Base-by-base conservation (phyloP, 2,113 vertebrate genomes). In the Scalopus aquaticus region DNA sequence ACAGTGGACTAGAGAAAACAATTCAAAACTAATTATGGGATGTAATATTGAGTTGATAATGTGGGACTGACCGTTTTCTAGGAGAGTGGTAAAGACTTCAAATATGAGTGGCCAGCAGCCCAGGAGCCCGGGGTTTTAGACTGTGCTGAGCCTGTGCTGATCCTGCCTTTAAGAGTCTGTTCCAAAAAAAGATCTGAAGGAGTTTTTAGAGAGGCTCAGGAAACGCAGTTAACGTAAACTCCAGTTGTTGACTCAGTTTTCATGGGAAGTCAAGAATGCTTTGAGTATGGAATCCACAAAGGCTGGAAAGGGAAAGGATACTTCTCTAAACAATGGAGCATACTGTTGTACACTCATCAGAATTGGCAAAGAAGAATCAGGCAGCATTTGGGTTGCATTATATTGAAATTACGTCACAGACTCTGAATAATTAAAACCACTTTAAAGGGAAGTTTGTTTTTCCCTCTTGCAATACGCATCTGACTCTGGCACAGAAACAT, bases 381-480 rank as follows among this genome's bases (percentile, higher is more conserved):
- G 42, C 54, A 30, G 62, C 87, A 88, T 97, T 84, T 93, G 95
- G 92, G 84, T 85, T 78, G 39, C 10, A 79, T 96, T 96, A 96
- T 44, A 22, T 7, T 30, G 84, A 87, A 89, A 85, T 69, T 84
- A 92, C 84, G 90, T 97, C 97, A 97, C 73, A 95, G 95, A 42
- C 85, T 56, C 28, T 83, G 94, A 92, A 92, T 94, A 95, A 97
- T 94, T 93, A 81, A 97, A 97, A 97, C 95, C 97, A 95, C 90
- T 69, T 82, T 42, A 79, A 90, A 96, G 90, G 92, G 94, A 97
- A 95, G 93, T 95, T 93, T 93, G 69, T 90, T 93, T 96, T 96
- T 62, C 88, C 51, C 90, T 91, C 90, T 93, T 88, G 79, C 58
- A 70, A 58, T 49, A 54, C 64, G 39, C 72, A 91, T 69, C 67